Evolutionary conservation across 2,797 vertebrate genomes (phyloP).

Genomic region (Aselliscus stoliczkanus): DNA sequence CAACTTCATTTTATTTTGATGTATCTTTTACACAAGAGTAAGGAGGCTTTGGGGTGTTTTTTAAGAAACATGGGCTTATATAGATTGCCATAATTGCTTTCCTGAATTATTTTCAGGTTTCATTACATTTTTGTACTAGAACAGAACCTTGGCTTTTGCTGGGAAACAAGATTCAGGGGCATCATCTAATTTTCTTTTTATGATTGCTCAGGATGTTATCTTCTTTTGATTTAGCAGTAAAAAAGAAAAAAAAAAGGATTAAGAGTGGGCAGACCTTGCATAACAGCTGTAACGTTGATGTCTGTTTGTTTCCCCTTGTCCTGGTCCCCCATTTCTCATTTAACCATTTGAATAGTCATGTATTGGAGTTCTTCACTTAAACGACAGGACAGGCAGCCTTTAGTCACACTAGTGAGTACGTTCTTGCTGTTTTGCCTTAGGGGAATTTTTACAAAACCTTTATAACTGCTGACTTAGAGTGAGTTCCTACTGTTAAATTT

Average conservation of each 20-base stretch:
- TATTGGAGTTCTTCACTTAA: background rate
- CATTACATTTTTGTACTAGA: slow-evolving; percentile 53
- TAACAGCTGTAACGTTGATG: background rate
- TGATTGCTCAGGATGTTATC: slow-evolving; percentile 6
- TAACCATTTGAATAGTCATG: background rate
- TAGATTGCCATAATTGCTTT: slow-evolving; percentile 58
- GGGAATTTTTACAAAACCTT: background rate
- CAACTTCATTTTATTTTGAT: slow-evolving; percentile 37
- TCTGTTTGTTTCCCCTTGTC: background rate
- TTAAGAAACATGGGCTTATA: slow-evolving; percentile 49
- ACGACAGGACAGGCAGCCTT: background rate
- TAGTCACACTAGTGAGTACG: background rate
- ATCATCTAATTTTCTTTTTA: slow-evolving; percentile 53
- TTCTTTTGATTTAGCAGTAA: slow-evolving; percentile 49
- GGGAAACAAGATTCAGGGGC: background rate
- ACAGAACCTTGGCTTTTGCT: slow-evolving; percentile 64
- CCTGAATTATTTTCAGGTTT: slow-evolving; percentile 70
- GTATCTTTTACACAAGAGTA: slow-evolving; percentile 15
- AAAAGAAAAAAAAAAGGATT: background rate
- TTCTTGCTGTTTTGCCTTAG: background rate
- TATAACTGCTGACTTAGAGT: background rate
- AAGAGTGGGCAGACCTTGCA: background rate
- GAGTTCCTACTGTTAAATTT: slow-evolving; percentile 32
- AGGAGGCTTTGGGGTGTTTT: slow-evolving; percentile 39
- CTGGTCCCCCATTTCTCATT: slow-evolving; percentile 8